phyloP scores from a whole-genome alignment of 2,888 invertebrate species.

The Agriotes lineatus region DNA sequence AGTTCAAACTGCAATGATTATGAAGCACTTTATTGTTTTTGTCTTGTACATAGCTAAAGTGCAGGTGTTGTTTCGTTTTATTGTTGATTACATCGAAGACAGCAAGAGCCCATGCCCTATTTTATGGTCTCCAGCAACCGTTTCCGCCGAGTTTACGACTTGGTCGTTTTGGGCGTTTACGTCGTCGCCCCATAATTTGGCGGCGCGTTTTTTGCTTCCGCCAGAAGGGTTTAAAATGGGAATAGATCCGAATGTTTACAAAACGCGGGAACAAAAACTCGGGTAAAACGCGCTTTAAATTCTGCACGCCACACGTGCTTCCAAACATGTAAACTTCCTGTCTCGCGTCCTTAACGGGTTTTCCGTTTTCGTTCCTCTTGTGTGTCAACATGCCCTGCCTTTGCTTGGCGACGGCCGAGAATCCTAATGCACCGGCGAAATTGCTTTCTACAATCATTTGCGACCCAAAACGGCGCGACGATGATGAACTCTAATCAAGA shows the following conservation, averaged over 20 bases:
- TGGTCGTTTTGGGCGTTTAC: background rate
- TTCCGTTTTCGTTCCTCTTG: conserved; percentile 31
- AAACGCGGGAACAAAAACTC: background rate
- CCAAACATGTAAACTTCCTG: conserved; percentile 52
- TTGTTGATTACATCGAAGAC: too few species aligned
- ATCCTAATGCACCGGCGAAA: conserved; percentile 6
- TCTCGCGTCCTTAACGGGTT: conserved; percentile 36
- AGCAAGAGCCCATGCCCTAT: too few species aligned
- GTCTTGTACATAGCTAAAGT: too few species aligned
- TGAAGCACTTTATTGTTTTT: too few species aligned
- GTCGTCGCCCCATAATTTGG: too few species aligned
- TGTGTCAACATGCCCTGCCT: conserved; percentile 18
- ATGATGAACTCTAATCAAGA: too few species aligned
- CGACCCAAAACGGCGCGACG: too few species aligned
- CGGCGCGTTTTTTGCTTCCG: conserved; percentile 3
- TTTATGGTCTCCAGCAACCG: too few species aligned
- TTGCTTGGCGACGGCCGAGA: background rate
- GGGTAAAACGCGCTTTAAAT: conserved; percentile 25
- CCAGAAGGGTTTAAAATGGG: background rate
- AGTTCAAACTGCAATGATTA: too few species aligned
- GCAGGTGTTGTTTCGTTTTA: too few species aligned
- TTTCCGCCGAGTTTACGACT: background rate
- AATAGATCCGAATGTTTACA: too few species aligned
- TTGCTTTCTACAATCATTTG: too few species aligned
- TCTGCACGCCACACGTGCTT: conserved; percentile 46